phyloP scores from a whole-genome alignment of 2,888 invertebrate species.

The Eutolmus rufibarbis region DNA sequence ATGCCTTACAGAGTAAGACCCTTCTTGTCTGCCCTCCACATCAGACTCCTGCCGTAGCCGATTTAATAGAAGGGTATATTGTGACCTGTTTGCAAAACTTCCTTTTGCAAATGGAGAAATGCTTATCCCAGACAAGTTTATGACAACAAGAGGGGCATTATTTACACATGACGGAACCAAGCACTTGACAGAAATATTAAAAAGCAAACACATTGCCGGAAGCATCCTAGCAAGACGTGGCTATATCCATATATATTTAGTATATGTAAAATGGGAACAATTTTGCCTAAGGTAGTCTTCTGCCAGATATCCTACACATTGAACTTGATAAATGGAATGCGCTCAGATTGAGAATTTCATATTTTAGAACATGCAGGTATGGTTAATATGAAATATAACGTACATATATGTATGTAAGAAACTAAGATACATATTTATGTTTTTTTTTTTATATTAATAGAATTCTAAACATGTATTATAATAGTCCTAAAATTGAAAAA shows the following conservation, averaged over 20 bases:
- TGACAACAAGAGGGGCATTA: constrained; percentile 50
- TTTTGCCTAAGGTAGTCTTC: constrained; percentile 34
- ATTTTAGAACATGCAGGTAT: neutral
- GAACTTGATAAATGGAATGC: constrained; percentile 35
- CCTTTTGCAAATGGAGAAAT: constrained; percentile 6
- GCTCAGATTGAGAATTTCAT: neutral
- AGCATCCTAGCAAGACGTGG: constrained; percentile 16
- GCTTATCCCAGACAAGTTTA: constrained; percentile 35
- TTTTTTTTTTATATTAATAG: neutral
- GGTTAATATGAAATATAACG: neutral
- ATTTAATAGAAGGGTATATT: constrained; percentile 37
- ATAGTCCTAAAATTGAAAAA: neutral
- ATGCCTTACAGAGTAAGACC: neutral
- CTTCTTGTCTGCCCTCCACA: neutral
- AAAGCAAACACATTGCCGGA: constrained; percentile 50
- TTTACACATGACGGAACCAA: constrained; percentile 52
- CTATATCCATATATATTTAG: neutral
- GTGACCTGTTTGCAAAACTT: constrained; percentile 35
- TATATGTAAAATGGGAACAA: neutral
- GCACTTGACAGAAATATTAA: constrained; percentile 51
- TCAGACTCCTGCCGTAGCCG: neutral
- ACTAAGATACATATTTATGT: neutral
- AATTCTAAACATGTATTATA: neutral
- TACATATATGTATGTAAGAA: neutral
- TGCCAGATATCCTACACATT: neutral